These are phyloP conservation scores for Megalops cyprinoides DNA, from an alignment of 2,797 vertebrate genomes.

Conservation along the genomic window DNA sequence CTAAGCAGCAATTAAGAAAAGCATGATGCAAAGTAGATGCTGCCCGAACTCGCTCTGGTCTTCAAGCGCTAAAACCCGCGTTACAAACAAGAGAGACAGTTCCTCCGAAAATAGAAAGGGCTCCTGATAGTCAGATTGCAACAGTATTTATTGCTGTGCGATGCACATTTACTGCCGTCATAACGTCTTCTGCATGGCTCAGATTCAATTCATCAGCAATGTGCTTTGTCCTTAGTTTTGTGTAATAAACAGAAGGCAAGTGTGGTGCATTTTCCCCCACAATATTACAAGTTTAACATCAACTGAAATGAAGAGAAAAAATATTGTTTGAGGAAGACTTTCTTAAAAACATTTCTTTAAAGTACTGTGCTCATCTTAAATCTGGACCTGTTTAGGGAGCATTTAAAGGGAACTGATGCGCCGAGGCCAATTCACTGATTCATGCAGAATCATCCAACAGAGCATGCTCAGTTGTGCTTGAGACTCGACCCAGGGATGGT, in stretches of 20 bases:
- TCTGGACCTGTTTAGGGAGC: neutral
- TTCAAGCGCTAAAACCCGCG: too few species aligned
- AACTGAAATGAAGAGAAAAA: neutral
- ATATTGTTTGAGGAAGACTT: too few species aligned
- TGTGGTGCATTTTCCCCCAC: neutral
- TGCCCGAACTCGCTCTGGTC: neutral
- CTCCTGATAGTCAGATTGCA: too few species aligned
- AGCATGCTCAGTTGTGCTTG: neutral
- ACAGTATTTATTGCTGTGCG: neutral
- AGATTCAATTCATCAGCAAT: neutral
- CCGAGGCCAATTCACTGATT: neutral
- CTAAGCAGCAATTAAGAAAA: neutral
- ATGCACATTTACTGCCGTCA: neutral
- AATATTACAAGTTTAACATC: neutral
- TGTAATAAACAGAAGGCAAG: too few species aligned
- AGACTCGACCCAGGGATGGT: neutral
- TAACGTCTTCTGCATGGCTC: neutral
- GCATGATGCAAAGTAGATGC: neutral
- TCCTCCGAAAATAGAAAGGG: too few species aligned
- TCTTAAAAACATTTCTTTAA: too few species aligned
- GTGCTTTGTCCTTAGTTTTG: neutral
- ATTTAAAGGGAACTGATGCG: neutral
- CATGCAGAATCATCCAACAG: neutral
- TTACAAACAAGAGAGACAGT: neutral
- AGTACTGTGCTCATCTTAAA: neutral